Evolutionary conservation across 2,113 vertebrate genomes (phyloP), one percentile per base, ranked within the genome.

Genomic region (Conger conger): DNA sequence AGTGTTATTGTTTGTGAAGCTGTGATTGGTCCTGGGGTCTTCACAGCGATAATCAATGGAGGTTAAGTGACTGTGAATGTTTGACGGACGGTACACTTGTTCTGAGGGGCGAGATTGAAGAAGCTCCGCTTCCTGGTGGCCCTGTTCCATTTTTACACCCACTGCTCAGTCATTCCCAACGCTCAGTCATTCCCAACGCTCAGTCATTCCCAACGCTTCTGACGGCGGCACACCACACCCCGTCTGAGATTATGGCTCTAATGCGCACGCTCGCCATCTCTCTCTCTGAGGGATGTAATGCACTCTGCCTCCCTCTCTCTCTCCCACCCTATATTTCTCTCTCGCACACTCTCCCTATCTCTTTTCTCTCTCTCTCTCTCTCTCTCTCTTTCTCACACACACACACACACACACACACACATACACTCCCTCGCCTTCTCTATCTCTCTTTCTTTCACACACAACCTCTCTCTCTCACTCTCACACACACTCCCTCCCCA

Each of bases 11-110:
- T 38, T 53, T 30, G 53, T 27, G 73, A 18, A 13, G 27, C 40
- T 33, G 23, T 57, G 78, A 82, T 63, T 76, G 45, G 42, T 23
- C 78, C 11, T 23, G 15, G 42, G 37, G 76, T 54, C 15, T 54
- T 57, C 15, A 18, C 57, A 38, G 0, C 1, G 81, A 82, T 20
- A 79, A 20, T 13, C 1, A 2, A 54, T 40, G 42, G n/a, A 81
- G 7, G 53, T 82, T 82, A 82, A 82, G 80, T 82, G 45, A 20
- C 45, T 82, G 80, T 17, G 30, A 23, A 73, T 82, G 13, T 82
- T 60, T 18, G 15, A 33, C 80, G n/a, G 8, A 20, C n/a, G 36
- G 80, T 54, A 27, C 8, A 82, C 60, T 82, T 42, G 50, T 82
- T 82, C 80, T 50, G 54, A 50, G 30, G 2, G 27, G 30, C 1